Conservation (phyloP, 1,140 invertebrate genomes). For the Tetranychus cinnabarinus region DNA sequence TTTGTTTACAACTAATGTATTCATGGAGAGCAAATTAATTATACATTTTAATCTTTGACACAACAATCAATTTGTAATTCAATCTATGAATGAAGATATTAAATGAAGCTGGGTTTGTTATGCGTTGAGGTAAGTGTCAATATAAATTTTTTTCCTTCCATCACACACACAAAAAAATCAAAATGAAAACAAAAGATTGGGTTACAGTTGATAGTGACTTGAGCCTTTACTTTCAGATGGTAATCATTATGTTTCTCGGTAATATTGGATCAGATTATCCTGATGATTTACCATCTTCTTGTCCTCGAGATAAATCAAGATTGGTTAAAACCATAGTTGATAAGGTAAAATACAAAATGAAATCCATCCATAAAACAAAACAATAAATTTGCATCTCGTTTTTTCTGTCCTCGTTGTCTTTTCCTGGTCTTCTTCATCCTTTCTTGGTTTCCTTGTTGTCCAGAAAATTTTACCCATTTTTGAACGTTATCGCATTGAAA, state of each 20-base stretch:
- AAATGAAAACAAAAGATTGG: no score
- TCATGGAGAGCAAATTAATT: no score
- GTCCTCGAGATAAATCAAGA: background rate
- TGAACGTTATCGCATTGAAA: conserved; percentile 51
- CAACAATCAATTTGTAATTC: background rate
- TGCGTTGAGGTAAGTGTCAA: background rate
- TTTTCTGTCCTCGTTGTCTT: background rate
- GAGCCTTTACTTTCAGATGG: background rate
- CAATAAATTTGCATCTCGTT: background rate
- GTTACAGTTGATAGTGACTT: no score
- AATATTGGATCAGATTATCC: background rate
- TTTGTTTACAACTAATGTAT: no score
- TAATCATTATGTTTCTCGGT: background rate
- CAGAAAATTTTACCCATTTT: conserved; percentile 36
- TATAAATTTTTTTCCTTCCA: background rate
- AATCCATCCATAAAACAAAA: no score
- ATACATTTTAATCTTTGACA: no score
- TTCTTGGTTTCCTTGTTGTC: background rate
- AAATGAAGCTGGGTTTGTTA: background rate
- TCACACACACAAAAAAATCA: background rate
- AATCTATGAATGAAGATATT: background rate
- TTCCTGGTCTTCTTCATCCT: no score
- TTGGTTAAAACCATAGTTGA: background rate
- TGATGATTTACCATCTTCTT: background rate
- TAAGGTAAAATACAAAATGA: background rate